Base-by-base conservation (phyloP, 2,113 vertebrate species). In the Amblyopsis rosae region DNA sequence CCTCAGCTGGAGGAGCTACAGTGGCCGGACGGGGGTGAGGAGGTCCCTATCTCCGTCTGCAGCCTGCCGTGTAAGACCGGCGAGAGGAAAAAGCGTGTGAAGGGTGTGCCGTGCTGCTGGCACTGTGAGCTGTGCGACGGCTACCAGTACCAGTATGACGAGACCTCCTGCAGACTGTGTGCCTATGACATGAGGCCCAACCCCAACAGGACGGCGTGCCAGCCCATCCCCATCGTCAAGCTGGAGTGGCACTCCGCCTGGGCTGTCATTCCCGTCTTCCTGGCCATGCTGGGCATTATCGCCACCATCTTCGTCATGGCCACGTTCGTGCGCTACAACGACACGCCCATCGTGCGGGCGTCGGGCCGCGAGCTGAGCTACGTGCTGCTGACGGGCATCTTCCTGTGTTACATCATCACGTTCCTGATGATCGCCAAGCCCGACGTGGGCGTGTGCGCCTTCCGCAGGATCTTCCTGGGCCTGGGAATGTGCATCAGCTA, bases 401-500 rank as follows among this genome's bases (percentile, higher is more conserved):
- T 91, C 55, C 81, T 91, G 62, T 91, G 90, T 54, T 91, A 91
- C 85, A 88, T 91, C 79, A 91, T 90, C 70, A 91, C 90, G 50
- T 91, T 91, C 77, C 87, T 91, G 33, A 91, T 91, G 90, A 91
- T 91, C 9, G 90, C 84, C 75, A 88, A 89, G 65, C 90, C 90
- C 5, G 88, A 91, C 1, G 77, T 89, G 19, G 90, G 81, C 0
- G 90, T 91, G 70, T 91, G 90, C 47, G 86, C 90, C 72, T 91
- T 91, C 83, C 71, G 90, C 64, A 75, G 90, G 79, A 91, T 91
- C 86, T 91, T 91, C 81, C 83, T 91, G 59, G 90, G 90, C 67
- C 79, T 91, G 72, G 90, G 90, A 59, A 91, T 91, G 90, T 91
- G 90, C 77, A 91, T 91, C 86, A 91, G 90, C 82, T 91, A 91